Percentiles rank a stretch among this genome's conserved stretches.
Conservation (phyloP, 2,113 vertebrate species). For the Penelope pileata region DNA sequence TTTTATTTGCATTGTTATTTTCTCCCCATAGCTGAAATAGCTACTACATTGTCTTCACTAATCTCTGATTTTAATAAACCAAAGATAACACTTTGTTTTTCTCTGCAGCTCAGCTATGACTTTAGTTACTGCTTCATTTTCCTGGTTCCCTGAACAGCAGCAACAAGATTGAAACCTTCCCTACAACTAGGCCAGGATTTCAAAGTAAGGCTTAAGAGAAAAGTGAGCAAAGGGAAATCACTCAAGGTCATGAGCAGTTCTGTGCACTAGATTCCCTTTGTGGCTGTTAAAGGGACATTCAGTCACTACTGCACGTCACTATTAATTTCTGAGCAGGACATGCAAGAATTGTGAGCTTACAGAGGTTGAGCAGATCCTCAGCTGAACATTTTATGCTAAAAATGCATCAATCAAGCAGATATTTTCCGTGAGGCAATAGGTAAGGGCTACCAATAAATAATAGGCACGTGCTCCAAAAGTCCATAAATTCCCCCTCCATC, state of each 20-base stretch:
- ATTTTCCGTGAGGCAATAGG: not conserved
- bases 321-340: not conserved
- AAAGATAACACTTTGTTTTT: not conserved
- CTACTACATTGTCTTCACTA: not conserved
- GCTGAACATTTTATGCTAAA: not conserved
- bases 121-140: not conserved
- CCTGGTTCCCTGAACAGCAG: not conserved
- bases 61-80: not conserved
- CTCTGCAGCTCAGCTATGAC: not conserved
- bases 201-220: not conserved
- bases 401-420: not conserved
- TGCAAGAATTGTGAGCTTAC: not conserved
- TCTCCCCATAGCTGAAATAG: not conserved
- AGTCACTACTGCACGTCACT: fast-evolving
- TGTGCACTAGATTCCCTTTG: not conserved
- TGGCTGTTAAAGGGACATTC: not conserved
- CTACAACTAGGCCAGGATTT: not conserved
- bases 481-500: not conserved
- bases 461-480: not conserved
- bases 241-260: not conserved
- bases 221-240: not conserved
- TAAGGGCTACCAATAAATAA: not conserved
- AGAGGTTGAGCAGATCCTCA: not conserved
- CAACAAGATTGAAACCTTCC: not conserved
- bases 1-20: not conserved